These are phyloP conservation scores for Macrobrachium nipponense DNA, from an alignment of 1,140 invertebrate genomes.

Conservation along the genomic window DNA sequence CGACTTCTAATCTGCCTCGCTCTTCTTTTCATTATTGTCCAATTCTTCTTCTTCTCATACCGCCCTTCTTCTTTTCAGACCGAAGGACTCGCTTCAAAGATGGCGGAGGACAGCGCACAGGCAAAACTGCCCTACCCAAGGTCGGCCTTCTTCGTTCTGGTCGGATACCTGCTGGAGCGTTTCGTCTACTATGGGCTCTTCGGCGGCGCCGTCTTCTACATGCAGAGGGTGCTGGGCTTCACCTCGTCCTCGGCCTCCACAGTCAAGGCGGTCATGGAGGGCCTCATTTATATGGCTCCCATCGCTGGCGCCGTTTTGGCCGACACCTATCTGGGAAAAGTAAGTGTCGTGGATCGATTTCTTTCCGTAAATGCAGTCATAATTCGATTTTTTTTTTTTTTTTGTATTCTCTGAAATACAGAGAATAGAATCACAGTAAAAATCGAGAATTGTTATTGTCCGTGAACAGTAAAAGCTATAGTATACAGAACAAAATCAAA, in stretches of 20 bases:
- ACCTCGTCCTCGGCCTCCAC: slow-evolving; percentile 44
- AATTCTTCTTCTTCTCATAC: not conserved
- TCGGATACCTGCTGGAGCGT: slow-evolving; percentile 52
- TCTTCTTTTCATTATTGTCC: not conserved
- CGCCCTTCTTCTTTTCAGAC: not conserved
- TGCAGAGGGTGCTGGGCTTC: slow-evolving; percentile 58
- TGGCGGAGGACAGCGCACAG: not conserved
- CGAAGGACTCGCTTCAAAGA: slow-evolving; percentile 3
- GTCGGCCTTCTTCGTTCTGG: slow-evolving; percentile 41
- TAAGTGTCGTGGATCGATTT: slow-evolving; percentile 68
- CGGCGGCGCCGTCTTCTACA: slow-evolving; percentile 59
- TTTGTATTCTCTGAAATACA: no score
- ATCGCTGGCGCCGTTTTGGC: slow-evolving; percentile 88
- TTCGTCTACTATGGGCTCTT: slow-evolving; percentile 62
- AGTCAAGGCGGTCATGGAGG: slow-evolving; percentile 53
- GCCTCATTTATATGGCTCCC: slow-evolving; percentile 80
- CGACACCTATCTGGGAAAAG: slow-evolving; percentile 88
- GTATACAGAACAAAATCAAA: no score
- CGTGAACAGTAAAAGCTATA: no score
- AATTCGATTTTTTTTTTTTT: no score
- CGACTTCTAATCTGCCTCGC: no score
- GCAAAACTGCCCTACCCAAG: slow-evolving; percentile 19
- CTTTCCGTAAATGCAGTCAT: no score
- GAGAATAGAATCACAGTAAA: no score
- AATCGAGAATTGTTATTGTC: no score